These are phyloP conservation scores for Dicrurus megarhynchus DNA, from an alignment of 2,113 vertebrate genomes.

Conservation along the genomic window DNA sequence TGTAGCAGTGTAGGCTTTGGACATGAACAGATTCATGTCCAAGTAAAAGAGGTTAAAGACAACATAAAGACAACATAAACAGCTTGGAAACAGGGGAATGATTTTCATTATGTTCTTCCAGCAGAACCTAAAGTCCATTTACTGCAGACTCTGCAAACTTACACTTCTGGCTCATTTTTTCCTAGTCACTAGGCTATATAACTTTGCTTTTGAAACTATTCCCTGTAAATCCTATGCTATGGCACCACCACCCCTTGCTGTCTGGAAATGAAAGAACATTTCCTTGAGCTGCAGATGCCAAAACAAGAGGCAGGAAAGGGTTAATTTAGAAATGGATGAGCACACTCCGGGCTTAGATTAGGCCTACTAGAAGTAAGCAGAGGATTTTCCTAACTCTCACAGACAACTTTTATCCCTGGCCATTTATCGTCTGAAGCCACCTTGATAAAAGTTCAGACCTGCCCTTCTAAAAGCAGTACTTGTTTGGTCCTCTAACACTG, in stretches of 20 bases:
- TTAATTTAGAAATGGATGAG: not conserved
- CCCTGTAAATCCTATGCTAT: not conserved
- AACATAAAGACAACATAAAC: not conserved
- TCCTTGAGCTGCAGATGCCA: not conserved
- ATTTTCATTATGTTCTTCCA: not conserved
- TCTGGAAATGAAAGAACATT: not conserved
- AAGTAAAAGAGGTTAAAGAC: not conserved
- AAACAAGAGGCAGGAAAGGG: not conserved
- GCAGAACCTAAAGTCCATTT: not conserved
- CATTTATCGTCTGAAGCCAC: not conserved
- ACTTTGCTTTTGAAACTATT: not conserved
- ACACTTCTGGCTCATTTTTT: not conserved
- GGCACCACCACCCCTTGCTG: not conserved
- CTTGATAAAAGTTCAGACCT: not conserved
- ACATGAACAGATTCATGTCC: not conserved
- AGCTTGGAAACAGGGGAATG: not conserved
- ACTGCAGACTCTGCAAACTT: not conserved
- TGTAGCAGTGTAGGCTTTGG: not conserved
- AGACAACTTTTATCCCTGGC: not conserved
- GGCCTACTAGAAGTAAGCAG: not conserved
- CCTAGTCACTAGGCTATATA: not conserved
- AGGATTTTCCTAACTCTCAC: not conserved
- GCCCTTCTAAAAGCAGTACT: not conserved
- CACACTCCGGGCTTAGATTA: not conserved
- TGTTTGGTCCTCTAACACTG: not conserved